phyloP scores from a whole-genome alignment of 2,888 invertebrate genomes.

The Aquatica leii region DNA sequence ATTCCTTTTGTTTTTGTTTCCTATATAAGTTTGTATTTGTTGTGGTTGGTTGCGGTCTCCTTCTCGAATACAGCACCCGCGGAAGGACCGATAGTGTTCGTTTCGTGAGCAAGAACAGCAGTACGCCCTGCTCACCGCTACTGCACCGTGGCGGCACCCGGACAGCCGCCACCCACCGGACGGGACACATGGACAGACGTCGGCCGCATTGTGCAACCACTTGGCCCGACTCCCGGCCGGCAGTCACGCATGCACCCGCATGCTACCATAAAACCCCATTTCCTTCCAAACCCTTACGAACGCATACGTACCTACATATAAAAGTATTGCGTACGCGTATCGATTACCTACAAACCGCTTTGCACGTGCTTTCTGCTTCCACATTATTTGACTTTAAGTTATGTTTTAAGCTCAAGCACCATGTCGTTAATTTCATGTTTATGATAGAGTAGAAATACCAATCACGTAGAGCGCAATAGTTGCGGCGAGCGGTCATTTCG shows the following conservation, averaged over 20 bases:
- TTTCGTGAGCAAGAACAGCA: constrained; percentile 60
- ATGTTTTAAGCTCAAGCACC: constrained; percentile 36
- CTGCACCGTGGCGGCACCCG: constrained; percentile 62
- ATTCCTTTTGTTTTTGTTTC: constrained; percentile 45
- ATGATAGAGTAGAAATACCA: constrained; percentile 41
- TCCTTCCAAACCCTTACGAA: constrained; percentile 6
- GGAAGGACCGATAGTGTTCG: constrained; percentile 71
- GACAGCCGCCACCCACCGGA: constrained; percentile 62
- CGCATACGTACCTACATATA: not conserved
- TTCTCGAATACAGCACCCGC: constrained; percentile 86
- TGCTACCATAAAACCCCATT: constrained; percentile 34
- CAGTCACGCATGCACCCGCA: constrained; percentile 59
- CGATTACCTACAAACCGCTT: constrained; percentile 43
- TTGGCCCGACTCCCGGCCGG: constrained; percentile 60
- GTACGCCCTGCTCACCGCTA: constrained; percentile 68
- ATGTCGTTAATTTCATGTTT: constrained; percentile 41
- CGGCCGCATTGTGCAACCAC: constrained; percentile 48
- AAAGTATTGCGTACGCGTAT: no score
- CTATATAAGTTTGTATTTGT: constrained; percentile 38
- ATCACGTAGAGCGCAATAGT: constrained; percentile 45
- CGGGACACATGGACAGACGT: constrained; percentile 51
- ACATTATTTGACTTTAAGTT: constrained; percentile 40
- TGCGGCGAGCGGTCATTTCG: constrained; percentile 35
- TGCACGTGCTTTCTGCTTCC: constrained; percentile 55
- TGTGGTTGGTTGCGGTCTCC: constrained; percentile 71